Base-by-base conservation (phyloP, 2,113 vertebrate species). In the Sapayoa aenigma region DNA sequence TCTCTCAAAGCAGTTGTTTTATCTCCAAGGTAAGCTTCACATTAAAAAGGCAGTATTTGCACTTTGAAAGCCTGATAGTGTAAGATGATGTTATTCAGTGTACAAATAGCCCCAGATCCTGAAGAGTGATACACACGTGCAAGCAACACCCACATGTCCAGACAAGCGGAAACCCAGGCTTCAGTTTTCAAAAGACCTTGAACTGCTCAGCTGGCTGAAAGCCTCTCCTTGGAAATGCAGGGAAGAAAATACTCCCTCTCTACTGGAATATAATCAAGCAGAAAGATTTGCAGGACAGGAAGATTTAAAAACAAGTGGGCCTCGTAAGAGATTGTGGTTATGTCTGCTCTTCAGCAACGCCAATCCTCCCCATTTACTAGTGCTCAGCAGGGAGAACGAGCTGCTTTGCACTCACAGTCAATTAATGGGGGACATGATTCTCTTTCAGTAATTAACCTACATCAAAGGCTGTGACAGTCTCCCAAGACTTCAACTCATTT, bases 1-100 rank as follows among this genome's bases (percentile, higher is more conserved):
- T 93, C 78, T 90, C 69, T 87, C 47, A 58, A 49, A 92, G 91
- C 69, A 71, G 56, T 41, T 79, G 69, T 69, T 93, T 74, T 74
- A 84, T 79, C 91, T 96, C 89, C 59, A 89, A 91, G 91, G 78
- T 47, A 78, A 95, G n/a, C 30, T 93, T 90, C 78, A 87, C 9
- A 66, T 87, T 74, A 79, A 87, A 92, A 92, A 80, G 66, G 42
- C 63, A 94, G 68, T 39, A 39, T 75, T 62, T 60, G 42, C 67
- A 53, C 50, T 66, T 56, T 30, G 41, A 72, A 92, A 87, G 74
- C 63, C 35, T 11, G 27, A 37, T 68, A 62, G 11, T 5, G 12
- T 62, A 41, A 60, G 68, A 73, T 44, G 39, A 5, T 2, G 0
- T 56, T 17, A 49, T 6, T 58, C 52, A 76, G 46, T 25, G 11